Base-by-base conservation (phyloP, 2,888 invertebrate genomes). In the Microplitis deprimator region DNA sequence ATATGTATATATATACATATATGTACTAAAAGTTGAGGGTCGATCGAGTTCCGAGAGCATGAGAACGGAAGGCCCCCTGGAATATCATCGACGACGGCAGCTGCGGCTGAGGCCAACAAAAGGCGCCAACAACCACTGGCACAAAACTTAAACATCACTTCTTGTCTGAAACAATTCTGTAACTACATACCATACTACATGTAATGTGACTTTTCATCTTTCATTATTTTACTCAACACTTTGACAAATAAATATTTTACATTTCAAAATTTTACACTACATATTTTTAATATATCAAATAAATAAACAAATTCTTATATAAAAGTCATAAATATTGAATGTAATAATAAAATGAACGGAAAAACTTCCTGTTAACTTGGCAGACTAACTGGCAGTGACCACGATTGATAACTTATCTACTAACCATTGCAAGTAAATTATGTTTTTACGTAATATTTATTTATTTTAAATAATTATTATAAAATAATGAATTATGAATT, bases 11-110 rank as follows among this genome's bases (percentile, higher is more conserved):
- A 29, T 50, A 50, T 10, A 13, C 4, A 50, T 50, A 13, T 50
- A 50, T 50, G 8, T 67, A 68, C 59, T 62, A 59, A 39, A 29
- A 60, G 41, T 69, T 74, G 86, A 86, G 85, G 83, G 84, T 86
- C 86, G 87, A 88, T 88, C 88, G 85, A 87, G 87, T 88, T 88
- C 88, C 86, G 85, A 81, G 78, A 84, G 85, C 83, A 87, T 87
- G 89, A 87, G 89, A 89, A 88, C 88, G 87, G 87, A 87, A 85
- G 77, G 74, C 68, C 77, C 77, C 74, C 74, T 77, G 77, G 77
- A 74, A 77, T 77, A 50, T 50, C 50, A 50, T 50, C 50, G 50
- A 50, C 74, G 74, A 41, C 67, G 75, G 76, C 75, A 75, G 78
- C 78, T 76, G 78, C 75, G 72, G 73, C 61, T 70, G 77, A 79